Evolutionary conservation across 1,140 invertebrate species (phyloP).

Genomic region (Hestina assimilis): DNA sequence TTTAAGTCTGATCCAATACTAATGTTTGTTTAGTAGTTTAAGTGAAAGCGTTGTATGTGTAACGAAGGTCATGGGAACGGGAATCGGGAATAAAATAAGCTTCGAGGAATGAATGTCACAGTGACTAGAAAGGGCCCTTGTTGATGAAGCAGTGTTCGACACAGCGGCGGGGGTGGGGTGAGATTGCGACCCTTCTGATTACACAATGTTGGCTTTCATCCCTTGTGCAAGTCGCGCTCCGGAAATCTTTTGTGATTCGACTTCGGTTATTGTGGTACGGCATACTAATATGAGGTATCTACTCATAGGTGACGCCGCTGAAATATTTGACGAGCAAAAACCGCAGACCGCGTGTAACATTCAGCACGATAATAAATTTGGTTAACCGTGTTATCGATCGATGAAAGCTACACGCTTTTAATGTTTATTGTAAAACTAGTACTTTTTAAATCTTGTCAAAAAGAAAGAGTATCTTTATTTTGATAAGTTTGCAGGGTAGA

Average conservation of each 20-base stretch:
- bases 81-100: slow-evolving; percentile 40
- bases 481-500: too few relatives aligned
- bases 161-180: slow-evolving; percentile 55
- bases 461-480: too few relatives aligned
- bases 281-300: slow-evolving; percentile 68
- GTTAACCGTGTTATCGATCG: slow-evolving; percentile 31
- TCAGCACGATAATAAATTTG: slow-evolving; percentile 32
- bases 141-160: slow-evolving; percentile 73
- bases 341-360: slow-evolving; percentile 32
- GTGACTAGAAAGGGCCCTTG: slow-evolving; percentile 68
- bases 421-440: too few relatives aligned
- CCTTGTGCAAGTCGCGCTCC: slow-evolving; percentile 73
- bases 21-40: slow-evolving; percentile 10
- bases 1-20: too few relatives aligned
- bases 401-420: too few relatives aligned
- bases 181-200: slow-evolving; percentile 77
- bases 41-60: slow-evolving; percentile 15
- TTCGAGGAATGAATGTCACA: slow-evolving; percentile 61
- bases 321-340: slow-evolving; percentile 52
- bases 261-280: slow-evolving; percentile 72
- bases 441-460: too few relatives aligned
- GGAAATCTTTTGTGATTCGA: slow-evolving; percentile 77
- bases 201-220: slow-evolving; percentile 76
- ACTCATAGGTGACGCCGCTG: slow-evolving; percentile 46
- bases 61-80: slow-evolving; percentile 33